A percentile compares a stretch with the other conserved stretches of the same genome.
Evolutionary conservation across 2,888 invertebrate species (phyloP).

Genomic region (Bruchidius siliquastri): DNA sequence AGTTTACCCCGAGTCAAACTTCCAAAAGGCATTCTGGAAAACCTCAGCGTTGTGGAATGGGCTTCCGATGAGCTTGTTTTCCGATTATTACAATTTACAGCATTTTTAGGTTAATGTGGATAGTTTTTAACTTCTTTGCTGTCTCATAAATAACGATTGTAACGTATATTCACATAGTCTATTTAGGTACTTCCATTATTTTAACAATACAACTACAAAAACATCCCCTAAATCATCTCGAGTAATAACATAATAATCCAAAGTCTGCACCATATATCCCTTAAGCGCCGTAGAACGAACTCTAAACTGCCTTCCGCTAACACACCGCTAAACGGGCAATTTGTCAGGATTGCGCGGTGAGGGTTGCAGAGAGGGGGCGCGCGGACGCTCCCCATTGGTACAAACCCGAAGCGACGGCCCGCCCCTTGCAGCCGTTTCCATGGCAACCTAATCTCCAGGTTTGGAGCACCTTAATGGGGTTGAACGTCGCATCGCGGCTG

Average conservation of each 20-base stretch:
- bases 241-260: background rate
- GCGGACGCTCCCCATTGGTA: constrained; percentile 19
- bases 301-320: constrained; percentile 34
- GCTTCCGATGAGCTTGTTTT: too few relatives aligned
- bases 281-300: constrained; percentile 8
- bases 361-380: background rate
- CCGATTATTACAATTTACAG: too few relatives aligned
- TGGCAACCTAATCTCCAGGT: constrained; percentile 34
- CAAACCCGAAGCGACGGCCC: constrained; percentile 7
- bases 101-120: too few relatives aligned
- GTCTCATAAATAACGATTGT: too few relatives aligned
- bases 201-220: too few relatives aligned
- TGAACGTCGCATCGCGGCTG: background rate
- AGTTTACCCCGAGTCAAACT: too few relatives aligned
- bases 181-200: too few relatives aligned
- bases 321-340: constrained; percentile 40
- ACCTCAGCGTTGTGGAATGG: too few relatives aligned
- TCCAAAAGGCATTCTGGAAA: too few relatives aligned
- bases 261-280: background rate
- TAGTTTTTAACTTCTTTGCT: too few relatives aligned
- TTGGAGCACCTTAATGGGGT: constrained; percentile 32
- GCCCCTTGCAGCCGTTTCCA: constrained; percentile 28
- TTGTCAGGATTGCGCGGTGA: constrained; percentile 16
- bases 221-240: background rate
- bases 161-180: too few relatives aligned